These are phyloP conservation scores for Cynocephalus volans DNA, from an alignment of 2,113 vertebrate species.

Conservation along the genomic window DNA sequence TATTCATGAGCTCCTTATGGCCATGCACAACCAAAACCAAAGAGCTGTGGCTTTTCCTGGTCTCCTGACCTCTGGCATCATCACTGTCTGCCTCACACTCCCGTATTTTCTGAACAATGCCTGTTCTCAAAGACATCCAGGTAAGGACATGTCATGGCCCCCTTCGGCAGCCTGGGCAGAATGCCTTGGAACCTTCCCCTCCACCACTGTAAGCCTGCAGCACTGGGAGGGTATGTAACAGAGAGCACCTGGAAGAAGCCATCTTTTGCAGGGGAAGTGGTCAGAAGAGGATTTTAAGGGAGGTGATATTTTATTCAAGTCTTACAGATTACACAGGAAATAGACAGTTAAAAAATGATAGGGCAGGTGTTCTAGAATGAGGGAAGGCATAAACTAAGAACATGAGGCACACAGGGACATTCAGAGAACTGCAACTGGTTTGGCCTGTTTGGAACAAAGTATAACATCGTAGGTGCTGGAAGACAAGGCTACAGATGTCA, in stretches of 20 bases:
- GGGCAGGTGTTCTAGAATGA: neutral
- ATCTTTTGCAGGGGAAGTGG: neutral
- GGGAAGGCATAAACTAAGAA: neutral
- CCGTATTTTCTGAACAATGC: neutral
- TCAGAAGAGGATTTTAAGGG: slow-evolving; percentile 17
- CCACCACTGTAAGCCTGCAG: neutral
- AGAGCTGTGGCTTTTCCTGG: neutral
- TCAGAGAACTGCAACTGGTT: neutral
- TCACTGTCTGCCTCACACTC: neutral
- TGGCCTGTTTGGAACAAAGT: neutral
- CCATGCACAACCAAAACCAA: neutral
- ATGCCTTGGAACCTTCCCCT: neutral
- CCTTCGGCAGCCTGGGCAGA: neutral
- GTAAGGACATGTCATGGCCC: neutral
- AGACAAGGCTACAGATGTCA: neutral
- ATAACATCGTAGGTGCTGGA: neutral
- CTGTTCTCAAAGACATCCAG: slow-evolving; percentile 46
- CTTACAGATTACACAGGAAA: neutral
- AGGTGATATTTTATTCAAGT: neutral
- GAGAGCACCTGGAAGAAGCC: neutral
- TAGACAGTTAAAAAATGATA: neutral
- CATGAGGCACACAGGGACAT: neutral
- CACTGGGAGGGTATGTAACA: neutral
- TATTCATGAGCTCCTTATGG: neutral
- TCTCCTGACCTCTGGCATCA: neutral